Evolutionary conservation across 2,113 vertebrate species (phyloP).

Genomic region (Microcebus griseorufus): DNA sequence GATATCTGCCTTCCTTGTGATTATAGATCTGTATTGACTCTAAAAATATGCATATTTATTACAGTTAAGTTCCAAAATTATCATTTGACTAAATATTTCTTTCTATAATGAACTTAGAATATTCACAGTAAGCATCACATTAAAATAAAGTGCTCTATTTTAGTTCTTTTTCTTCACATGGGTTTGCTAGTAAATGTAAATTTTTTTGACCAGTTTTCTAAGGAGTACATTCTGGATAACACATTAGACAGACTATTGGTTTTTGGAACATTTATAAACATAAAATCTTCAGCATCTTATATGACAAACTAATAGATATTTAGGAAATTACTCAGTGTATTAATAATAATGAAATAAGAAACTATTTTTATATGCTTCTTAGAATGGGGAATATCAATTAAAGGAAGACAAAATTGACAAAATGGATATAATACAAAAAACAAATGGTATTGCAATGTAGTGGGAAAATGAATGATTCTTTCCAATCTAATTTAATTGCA

Average conservation of each 20-base stretch:
- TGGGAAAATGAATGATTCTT: slow-evolving; percentile 46
- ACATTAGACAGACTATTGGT: slow-evolving; percentile 36
- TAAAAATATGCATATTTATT: slow-evolving; percentile 38
- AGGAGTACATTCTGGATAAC: background rate
- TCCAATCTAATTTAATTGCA: slow-evolving; percentile 64
- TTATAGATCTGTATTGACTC: slow-evolving; percentile 63
- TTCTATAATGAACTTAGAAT: slow-evolving; percentile 67
- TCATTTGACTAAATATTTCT: slow-evolving; percentile 63
- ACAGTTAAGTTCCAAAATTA: slow-evolving; percentile 64
- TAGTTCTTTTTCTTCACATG: slow-evolving; percentile 70
- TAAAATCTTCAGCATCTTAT: slow-evolving; percentile 17
- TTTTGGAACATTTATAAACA: slow-evolving; percentile 43
- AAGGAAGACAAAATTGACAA: slow-evolving; percentile 67
- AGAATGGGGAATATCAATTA: slow-evolving; percentile 42
- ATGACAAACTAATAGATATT: slow-evolving; percentile 47
- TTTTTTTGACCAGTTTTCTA: slow-evolving; percentile 43
- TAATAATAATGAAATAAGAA: slow-evolving; percentile 37
- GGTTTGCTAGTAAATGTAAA: slow-evolving; percentile 69
- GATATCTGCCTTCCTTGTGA: background rate
- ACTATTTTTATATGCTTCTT: slow-evolving; percentile 24
- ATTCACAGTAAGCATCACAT: slow-evolving; percentile 47
- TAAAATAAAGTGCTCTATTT: slow-evolving; percentile 77
- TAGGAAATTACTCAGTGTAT: slow-evolving; percentile 40
- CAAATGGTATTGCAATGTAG: slow-evolving; percentile 39
- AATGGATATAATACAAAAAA: slow-evolving; percentile 31